Conservation (phyloP, 2,888 invertebrate species). For the Azorinus chamasolen region DNA sequence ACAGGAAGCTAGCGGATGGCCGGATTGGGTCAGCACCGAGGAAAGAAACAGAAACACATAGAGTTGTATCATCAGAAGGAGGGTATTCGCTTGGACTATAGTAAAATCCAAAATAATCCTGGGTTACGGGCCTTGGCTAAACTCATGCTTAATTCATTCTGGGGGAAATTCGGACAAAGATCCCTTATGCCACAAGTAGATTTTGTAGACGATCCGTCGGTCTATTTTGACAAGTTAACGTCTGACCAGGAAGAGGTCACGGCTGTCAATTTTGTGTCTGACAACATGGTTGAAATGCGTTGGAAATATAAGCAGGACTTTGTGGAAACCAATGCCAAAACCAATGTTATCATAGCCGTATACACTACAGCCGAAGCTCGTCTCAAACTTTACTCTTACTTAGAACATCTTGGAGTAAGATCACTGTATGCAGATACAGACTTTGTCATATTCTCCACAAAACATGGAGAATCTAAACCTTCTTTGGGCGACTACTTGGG, state of each 20-base stretch:
- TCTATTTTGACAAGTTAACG: conserved; percentile 21
- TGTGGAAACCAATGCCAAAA: conserved; percentile 11
- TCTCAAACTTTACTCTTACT: conserved; percentile 28
- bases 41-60: too few species aligned
- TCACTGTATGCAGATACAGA: conserved; percentile 33
- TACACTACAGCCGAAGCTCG: conserved; percentile 48
- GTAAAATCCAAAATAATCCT: conserved; percentile 38
- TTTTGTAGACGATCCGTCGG: not conserved
- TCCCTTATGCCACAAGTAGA: conserved; percentile 17
- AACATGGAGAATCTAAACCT: conserved; percentile 42
- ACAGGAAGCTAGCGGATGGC: too few species aligned
- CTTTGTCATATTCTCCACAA: conserved; percentile 23
- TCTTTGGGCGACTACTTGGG: conserved; percentile 77
- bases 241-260: conserved; percentile 6
- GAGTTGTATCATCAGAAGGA: too few species aligned
- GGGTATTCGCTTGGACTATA: conserved; percentile 19
- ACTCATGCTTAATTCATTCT: not conserved
- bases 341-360: conserved; percentile 35
- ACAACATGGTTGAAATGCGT: conserved; percentile 15
- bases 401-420: conserved; percentile 21
- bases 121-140: conserved; percentile 50
- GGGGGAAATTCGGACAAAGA: too few species aligned
- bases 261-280: conserved; percentile 10
- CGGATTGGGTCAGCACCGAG: too few species aligned
- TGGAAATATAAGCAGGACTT: conserved; percentile 24